Evolutionary conservation across 2,888 invertebrate genomes (phyloP).

Genomic region (Myathropa florea): DNA sequence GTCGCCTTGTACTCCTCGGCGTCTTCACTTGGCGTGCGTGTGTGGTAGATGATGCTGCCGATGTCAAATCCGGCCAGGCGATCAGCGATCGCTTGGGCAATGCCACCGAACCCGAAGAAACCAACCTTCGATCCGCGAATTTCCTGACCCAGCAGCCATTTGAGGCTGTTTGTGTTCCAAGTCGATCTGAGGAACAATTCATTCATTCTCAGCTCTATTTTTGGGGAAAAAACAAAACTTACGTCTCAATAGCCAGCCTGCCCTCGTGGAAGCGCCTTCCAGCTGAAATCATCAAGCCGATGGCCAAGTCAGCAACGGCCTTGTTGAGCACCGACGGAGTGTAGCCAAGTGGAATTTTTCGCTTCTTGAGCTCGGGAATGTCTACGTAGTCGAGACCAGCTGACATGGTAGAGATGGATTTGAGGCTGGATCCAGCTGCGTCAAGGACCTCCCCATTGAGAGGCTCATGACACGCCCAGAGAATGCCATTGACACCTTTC

Average conservation of each 20-base stretch:
- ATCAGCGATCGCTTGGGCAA: constrained; percentile 88
- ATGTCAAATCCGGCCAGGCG: constrained; percentile 89
- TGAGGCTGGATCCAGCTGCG: constrained; percentile 84
- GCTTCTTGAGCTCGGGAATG: constrained; percentile 85
- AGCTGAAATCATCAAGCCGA: constrained; percentile 89
- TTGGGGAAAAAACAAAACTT: constrained; percentile 34
- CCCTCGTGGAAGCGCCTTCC: constrained; percentile 90
- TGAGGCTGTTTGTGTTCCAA: constrained; percentile 86
- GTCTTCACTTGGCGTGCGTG: constrained; percentile 81
- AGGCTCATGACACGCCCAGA: constrained; percentile 77
- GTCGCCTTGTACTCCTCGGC: constrained; percentile 82
- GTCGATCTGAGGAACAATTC: constrained; percentile 80
- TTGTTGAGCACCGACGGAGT: constrained; percentile 88
- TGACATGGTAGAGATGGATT: constrained; percentile 90
- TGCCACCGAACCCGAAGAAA: constrained; percentile 90
- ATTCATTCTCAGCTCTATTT: constrained; percentile 78
- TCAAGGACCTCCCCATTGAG: constrained; percentile 78
- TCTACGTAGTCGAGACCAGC: constrained; percentile 94
- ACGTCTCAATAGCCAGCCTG: constrained; percentile 83
- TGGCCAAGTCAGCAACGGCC: constrained; percentile 91
- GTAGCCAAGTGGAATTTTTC: constrained; percentile 89
- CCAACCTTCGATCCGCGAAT: constrained; percentile 90
- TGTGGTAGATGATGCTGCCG: constrained; percentile 87
- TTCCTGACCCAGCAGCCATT: constrained; percentile 91
- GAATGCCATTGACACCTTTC: constrained; percentile 78